A percentile compares a stretch with the other conserved stretches of the same genome.
These are phyloP conservation scores for Cebus imitator DNA, from an alignment of 2,113 vertebrate genomes.

Conservation along the genomic window DNA sequence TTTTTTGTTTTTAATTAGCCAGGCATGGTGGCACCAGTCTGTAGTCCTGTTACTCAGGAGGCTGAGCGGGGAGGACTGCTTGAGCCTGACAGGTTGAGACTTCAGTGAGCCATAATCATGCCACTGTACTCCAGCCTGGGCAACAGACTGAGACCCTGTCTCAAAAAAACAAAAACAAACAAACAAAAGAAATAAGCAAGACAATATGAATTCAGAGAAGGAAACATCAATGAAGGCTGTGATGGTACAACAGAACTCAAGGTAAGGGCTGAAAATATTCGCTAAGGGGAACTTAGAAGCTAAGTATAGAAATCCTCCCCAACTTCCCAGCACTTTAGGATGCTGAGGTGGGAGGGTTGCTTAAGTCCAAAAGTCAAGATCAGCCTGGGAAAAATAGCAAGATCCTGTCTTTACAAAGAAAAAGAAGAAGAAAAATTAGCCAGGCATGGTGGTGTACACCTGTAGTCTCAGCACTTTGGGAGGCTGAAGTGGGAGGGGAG, in stretches of 20 bases:
- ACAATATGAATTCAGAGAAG: not conserved
- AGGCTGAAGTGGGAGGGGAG: no score
- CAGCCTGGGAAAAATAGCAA: no score
- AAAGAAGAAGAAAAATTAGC: no score
- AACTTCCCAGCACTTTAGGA: no score
- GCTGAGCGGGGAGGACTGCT: not conserved
- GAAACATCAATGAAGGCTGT: not conserved
- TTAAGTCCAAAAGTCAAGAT: no score
- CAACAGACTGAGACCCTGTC: not conserved
- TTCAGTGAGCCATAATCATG: not conserved
- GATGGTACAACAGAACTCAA: not conserved
- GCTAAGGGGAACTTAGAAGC: not conserved
- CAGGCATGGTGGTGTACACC: no score
- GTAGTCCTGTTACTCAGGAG: not conserved
- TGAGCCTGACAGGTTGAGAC: not conserved
- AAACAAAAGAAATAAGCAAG: not conserved
- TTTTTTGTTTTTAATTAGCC: not conserved
- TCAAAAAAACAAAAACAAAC: no score
- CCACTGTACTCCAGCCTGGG: not conserved
- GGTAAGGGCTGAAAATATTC: not conserved
- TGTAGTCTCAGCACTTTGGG: no score
- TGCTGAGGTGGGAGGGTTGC: no score
- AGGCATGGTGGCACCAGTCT: not conserved
- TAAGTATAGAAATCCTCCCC: not conserved
- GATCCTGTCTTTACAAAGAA: no score